phyloP scores from a whole-genome alignment of 2,113 vertebrate genomes.

The Jaculus jaculus region DNA sequence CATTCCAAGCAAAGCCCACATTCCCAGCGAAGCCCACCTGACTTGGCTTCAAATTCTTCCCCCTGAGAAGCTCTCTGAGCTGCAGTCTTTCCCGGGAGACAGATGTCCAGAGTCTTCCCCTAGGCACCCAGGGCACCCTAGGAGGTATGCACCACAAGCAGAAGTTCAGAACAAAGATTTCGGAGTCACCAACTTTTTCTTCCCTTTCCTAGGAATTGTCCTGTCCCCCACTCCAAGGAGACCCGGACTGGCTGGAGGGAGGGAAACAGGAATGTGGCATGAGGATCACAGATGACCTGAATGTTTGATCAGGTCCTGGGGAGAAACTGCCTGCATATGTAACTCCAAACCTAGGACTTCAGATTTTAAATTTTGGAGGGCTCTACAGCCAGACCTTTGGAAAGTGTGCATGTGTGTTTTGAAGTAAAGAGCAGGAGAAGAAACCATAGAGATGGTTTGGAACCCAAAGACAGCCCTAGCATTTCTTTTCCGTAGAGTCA shows the following conservation, averaged over 20 bases:
- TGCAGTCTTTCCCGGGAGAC: background rate
- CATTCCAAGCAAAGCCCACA: constrained; percentile 10
- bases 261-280: constrained; percentile 24
- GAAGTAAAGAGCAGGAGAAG: background rate
- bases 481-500: constrained; percentile 27
- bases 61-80: background rate
- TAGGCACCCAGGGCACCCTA: background rate
- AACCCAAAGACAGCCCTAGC: background rate
- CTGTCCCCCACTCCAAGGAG: background rate
- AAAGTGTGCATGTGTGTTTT: background rate
- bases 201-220: background rate
- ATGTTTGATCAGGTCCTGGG: constrained; percentile 49
- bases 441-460: constrained; percentile 24
- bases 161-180: background rate
- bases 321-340: constrained; percentile 31
- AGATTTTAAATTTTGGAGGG: constrained; percentile 21
- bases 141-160: background rate
- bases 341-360: background rate
- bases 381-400: background rate
- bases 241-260: background rate
- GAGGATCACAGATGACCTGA: constrained; percentile 56
- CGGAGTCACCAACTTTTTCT: background rate
- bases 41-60: constrained; percentile 29
- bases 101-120: background rate
- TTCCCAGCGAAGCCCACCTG: constrained; percentile 49